A percentile compares a stretch with the other conserved stretches of the same genome.
Conservation (phyloP, 2,888 invertebrate genomes). For the Drosophila prostipennis region DNA sequence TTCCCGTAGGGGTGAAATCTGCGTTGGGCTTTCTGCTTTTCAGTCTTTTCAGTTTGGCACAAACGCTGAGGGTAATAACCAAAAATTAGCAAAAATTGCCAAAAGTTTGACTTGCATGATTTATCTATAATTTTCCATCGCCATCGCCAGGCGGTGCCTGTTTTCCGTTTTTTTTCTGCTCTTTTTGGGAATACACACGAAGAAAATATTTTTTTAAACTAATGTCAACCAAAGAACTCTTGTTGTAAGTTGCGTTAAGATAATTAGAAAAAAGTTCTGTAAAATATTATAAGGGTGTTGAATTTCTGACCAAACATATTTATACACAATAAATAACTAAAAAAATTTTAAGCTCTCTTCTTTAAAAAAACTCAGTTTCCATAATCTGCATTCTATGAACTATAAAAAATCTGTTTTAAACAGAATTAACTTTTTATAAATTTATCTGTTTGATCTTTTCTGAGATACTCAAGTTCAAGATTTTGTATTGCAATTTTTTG, state of each 20-base stretch:
- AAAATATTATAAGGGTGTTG: no score
- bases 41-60: conserved; percentile 33
- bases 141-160: conserved; percentile 58
- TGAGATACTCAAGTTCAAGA: not conserved
- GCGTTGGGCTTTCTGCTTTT: conserved; percentile 57
- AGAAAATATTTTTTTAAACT: not conserved
- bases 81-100: conserved; percentile 81
- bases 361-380: no score
- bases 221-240: no score
- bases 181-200: conserved; percentile 10
- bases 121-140: conserved; percentile 80
- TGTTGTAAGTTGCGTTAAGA: no score
- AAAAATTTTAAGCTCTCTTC: no score
- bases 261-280: no score
- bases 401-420: no score
- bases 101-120: conserved; percentile 81
- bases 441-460: no score
- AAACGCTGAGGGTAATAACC: conserved; percentile 79
- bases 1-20: conserved; percentile 81
- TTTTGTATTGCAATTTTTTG: not conserved
- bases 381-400: no score
- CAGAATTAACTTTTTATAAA: no score
- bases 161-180: conserved; percentile 19
- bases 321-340: no score
- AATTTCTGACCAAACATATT: no score